phyloP scores from a whole-genome alignment of 2,113 vertebrate genomes.

The Strigops habroptila region DNA sequence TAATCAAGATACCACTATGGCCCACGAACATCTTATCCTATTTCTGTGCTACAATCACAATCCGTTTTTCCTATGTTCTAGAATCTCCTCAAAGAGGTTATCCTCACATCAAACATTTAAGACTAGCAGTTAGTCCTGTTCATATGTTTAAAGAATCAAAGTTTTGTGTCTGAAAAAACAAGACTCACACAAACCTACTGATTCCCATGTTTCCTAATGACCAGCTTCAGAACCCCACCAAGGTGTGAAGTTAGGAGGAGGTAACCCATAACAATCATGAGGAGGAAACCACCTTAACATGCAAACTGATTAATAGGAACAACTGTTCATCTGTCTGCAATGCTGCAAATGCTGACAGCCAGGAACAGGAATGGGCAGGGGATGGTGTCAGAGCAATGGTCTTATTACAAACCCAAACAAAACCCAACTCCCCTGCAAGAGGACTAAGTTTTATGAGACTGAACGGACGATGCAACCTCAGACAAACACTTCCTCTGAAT shows the following conservation, averaged over 20 bases:
- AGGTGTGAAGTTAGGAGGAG: background rate
- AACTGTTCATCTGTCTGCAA: background rate
- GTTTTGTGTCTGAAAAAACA: background rate
- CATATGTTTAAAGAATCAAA: background rate
- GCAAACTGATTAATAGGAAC: background rate
- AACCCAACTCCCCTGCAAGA: background rate
- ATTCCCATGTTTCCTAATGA: background rate
- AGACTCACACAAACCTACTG: background rate
- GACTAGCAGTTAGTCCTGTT: background rate
- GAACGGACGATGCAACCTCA: background rate
- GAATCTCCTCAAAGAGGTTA: background rate
- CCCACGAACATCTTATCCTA: background rate
- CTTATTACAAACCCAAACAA: background rate
- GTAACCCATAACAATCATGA: background rate
- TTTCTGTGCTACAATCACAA: background rate
- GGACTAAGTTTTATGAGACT: background rate
- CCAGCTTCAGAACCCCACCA: background rate
- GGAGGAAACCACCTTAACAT: background rate
- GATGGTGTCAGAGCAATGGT: background rate
- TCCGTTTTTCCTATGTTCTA: background rate
- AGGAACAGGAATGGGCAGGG: background rate
- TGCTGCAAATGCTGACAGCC: background rate
- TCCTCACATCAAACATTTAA: background rate
- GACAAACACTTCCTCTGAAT: background rate
- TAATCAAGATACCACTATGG: background rate